Base-by-base conservation (phyloP, 2,888 invertebrate species). In the Tipula unca region DNA sequence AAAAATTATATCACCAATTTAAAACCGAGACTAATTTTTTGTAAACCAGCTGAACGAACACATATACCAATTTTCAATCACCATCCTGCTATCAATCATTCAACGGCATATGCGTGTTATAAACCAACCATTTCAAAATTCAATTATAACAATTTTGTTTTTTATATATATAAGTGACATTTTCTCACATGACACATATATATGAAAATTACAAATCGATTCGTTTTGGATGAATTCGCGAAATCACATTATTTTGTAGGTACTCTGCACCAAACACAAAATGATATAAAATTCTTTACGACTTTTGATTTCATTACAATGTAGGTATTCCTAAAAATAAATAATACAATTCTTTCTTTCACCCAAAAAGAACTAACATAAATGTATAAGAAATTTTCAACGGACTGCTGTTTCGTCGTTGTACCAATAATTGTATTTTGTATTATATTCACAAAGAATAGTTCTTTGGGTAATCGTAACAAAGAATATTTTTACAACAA, bases 191-290 rank as follows among this genome's bases (percentile, higher is more conserved):
- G 25, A 25, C 25, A 54, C 48, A 25, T 25, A 20, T 17, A n/a
- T 4, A 6, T 1, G 25, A 69, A 25, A 69, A 1, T 25, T 8
- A 2, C 1, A 69, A 69, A 69, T 25, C 69, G 69, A 69, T 69
- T 69, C 69, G 69, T 69, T 69, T 69, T 69, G 69, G 69, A 69
- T 69, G 69, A 69, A 69, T 69, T 69, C 69, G 69, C 69, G 69
- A 69, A 25, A 69, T 69, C 69, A 69, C 10, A 69, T 69, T 25
- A n/a, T 69, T 3, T 39, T 13, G 39, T 36, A 36, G 10, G 35
- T 35, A n/a, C 35, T 35, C 1, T 39, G 39, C 8, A 39, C 39
- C 39, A 42, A 42, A 42, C 10, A 39, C 48, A 14, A 48, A n/a
- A 48, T 17, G 13, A 6, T 32, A n/a, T n/a, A 48, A 48, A 25